Evolutionary conservation across 2,888 invertebrate genomes (phyloP), one percentile per base, ranked within the genome.

Genomic region (Melinaea marsaeus): DNA sequence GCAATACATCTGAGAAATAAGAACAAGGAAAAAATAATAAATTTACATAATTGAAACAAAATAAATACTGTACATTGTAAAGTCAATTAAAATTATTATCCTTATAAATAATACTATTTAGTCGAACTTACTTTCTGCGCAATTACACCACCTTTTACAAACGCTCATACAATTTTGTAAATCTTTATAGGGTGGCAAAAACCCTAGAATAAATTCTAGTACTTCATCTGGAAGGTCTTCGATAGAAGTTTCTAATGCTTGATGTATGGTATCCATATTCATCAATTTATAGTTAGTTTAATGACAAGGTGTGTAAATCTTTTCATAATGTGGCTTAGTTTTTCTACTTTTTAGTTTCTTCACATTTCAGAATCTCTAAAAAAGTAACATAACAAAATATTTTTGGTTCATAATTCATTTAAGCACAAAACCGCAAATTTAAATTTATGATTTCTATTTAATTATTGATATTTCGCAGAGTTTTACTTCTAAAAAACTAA

Each of bases 171-270:
- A 97, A 79, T 94, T 93, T 83, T 97, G 94, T 72, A 98, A 90
- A 90, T 98, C 98, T 81, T 94, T 94, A 79, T 99, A 99, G 0
- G 98, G 98, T 62, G 97, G 96, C 71, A 98, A 88, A 79, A 97
- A 93, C 72, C 95, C 94, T 70, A 99, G 92, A 80, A 99, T 97
- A 80, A 96, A 97, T 88, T 98, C 98, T 73, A 99, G 87, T 63
- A 99, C 94, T 92, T 98, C 98, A 83, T 98, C 97, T 54, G 99
- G 98, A 69, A 99, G 89, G 83, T 95, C 94, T 79, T 95, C 94
- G 51, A 90, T 80, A 22, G 82, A 80, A 73, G 80, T 84, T 71
- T 77, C 79, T 67, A 86, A 74, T 62, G 79, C 80, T 75, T 84
- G 76, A 67, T 84, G 83, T 70, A 83, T 79, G 65, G 81, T 73